These are phyloP conservation scores for Platygyra sinensis DNA, from an alignment of 64 coral and sea anemone species.

Conservation along the genomic window DNA sequence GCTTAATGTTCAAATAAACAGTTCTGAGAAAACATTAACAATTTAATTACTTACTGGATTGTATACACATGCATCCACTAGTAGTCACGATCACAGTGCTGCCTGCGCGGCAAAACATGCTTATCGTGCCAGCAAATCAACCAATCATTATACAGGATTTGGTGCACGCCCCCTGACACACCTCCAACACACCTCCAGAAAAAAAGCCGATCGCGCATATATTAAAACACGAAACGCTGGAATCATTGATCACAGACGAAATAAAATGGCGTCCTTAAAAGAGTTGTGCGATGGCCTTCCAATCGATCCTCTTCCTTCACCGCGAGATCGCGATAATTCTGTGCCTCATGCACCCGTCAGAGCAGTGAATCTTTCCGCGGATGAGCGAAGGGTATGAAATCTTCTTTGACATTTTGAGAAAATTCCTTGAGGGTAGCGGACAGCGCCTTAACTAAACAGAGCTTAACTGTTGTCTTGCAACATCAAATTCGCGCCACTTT, in stretches of 20 bases:
- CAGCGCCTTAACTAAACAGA: too few species aligned
- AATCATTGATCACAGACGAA: too few species aligned
- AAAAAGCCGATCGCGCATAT: not conserved
- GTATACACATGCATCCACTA: too few species aligned
- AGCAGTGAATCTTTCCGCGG: conserved; percentile 62
- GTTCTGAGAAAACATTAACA: too few species aligned
- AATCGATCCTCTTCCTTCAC: conserved; percentile 76
- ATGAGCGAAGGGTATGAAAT: conserved; percentile 75
- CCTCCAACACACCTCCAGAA: conserved; percentile 40
- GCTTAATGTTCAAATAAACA: too few species aligned
- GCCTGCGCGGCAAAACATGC: too few species aligned
- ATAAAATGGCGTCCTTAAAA: conserved; percentile 84
- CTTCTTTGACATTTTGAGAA: not conserved
- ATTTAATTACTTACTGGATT: too few species aligned
- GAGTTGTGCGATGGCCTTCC: conserved; percentile 90
- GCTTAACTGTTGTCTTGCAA: too few species aligned
- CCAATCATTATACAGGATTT: conserved; percentile 16
- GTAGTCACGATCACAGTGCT: too few species aligned
- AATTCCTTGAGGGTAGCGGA: too few species aligned
- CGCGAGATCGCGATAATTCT: conserved; percentile 68
- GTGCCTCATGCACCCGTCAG: conserved; percentile 93
- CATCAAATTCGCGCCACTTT: too few species aligned
- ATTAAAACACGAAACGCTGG: not conserved
- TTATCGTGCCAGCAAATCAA: not conserved
- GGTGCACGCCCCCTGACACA: conserved; percentile 32